Base-by-base conservation (phyloP, 2,888 invertebrate species). In the Tenthredo mesomela region DNA sequence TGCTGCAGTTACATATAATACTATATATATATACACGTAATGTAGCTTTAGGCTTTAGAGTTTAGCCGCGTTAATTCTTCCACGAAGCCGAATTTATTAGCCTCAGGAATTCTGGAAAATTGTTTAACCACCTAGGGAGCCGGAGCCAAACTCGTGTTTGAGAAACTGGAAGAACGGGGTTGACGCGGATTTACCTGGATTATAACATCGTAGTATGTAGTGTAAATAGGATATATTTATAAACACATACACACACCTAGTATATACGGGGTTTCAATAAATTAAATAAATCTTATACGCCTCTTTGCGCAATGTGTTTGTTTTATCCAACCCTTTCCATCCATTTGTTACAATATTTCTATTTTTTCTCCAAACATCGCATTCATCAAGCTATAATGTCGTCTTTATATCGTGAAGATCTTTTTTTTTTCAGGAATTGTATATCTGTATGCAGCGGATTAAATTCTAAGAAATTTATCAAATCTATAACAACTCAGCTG, bases 31-130 rank as follows among this genome's bases (percentile, higher is more conserved):
- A 47, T 47, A 47, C 12, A 47, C 47, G 47, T 1, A 4, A 61
- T 61, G 61, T 61, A 61, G 61, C 61, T 61, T 61, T 25, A 61
- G 61, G 61, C 61, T 61, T n/a, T 54, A 54, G 7, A 54, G 25
- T 25, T 61, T 61, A 25, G 61, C 61, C 61, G 61, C 61, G 21
- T 61, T 61, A 61, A 61, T 61, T 61, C 61, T 61, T 61, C 61
- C 61, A 61, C 61, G 61, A 61, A 61, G 21, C 25, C 12, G 25
- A 61, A 61, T 61, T 61, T 25, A 25, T 25, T 61, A 61, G 21
- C 9, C 61, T 21, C n/a, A 25, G 21, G 61, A 61, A 61, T 61
- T 61, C 61, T 61, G 4, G 61, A 61, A 61, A 61, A 61, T 25
- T 61, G 25, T 61, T 25, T 25, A 61, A 61, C 61, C 61, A 25